A percentile compares a stretch with the other conserved stretches of the same genome.
These are phyloP conservation scores for Urechis unicinctus DNA, from an alignment of 2,888 invertebrate species.

Conservation along the genomic window DNA sequence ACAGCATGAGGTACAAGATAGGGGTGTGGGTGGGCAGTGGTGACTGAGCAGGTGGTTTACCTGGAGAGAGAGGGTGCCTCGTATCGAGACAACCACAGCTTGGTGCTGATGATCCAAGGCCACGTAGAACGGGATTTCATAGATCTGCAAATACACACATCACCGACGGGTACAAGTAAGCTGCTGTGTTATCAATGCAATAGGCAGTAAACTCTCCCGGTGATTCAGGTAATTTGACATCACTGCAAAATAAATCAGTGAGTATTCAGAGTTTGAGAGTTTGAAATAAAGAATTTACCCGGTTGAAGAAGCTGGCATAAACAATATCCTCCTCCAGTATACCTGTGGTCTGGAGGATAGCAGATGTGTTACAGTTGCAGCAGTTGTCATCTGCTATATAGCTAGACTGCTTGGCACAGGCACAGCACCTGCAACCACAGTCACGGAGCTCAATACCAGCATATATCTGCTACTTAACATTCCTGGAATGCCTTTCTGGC, in stretches of 20 bases:
- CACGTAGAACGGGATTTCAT: slow-evolving; percentile 69
- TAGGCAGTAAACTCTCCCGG: no score
- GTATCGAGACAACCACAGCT: slow-evolving; percentile 73
- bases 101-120: slow-evolving; percentile 73
- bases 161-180: not conserved
- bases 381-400: slow-evolving; percentile 70
- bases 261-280: not conserved
- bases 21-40: not conserved
- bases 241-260: no score
- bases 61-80: slow-evolving; percentile 71
- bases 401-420: slow-evolving; percentile 2
- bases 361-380: slow-evolving; percentile 79
- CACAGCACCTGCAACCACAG: slow-evolving; percentile 1
- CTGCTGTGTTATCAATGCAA: no score
- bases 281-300: slow-evolving; percentile 21
- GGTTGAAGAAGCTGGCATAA: slow-evolving; percentile 78
- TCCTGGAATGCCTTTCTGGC: no score
- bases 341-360: slow-evolving; percentile 72
- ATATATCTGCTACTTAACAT: no score
- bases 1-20: not conserved
- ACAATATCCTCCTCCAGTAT: slow-evolving; percentile 72
- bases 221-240: no score
- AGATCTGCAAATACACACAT: slow-evolving; percentile 59
- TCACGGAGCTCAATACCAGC: not conserved
- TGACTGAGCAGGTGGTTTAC: no score